Evolutionary conservation across 1,140 invertebrate genomes (phyloP), one percentile per base, ranked within the genome.

Genomic region (Brachionus manjavacas): DNA sequence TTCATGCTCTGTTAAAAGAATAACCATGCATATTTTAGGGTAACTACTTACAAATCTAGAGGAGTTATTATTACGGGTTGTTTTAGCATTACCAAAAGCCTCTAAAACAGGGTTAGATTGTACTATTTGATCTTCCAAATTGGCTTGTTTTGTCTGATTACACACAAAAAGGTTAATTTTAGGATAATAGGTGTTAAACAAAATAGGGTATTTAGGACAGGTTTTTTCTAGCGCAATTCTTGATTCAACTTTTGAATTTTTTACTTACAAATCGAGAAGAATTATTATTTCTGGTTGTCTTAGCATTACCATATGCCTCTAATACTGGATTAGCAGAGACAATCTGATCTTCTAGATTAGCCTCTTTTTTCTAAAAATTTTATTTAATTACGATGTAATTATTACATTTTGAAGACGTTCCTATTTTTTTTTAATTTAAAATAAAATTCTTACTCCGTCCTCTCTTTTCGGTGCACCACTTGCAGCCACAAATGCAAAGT

Each of bases 81-180:
- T 99, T 93, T 99, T 99, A 90, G 96, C 96, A 92, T 98, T 99
- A 95, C 96, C 96, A 90, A 98, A 99, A 87, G 96, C 96, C 92
- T 99, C 96, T 92, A 99, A 94, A 88, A 99, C 96, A 88, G 96
- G 96, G 91, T 99, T 99, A 91, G 96, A 97, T 91, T 98, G 96
- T 87, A 99, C 95, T 91, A 98, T 95, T 91, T 98, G 96, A 92
- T 98, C 96, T 92, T 98, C 96, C 20, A 90, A 86, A 35, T 84
- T 84, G 72, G 86, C 86, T 84, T 79, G 78, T 31, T 52, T 81
- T 49, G 79, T 64, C 43, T 76, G n/a, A 76, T 76, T 20, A 76
- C 43, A 76, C 39, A 49, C 72, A 49, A 76, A 49, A 49, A 20
- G 70, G 39, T 74, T n/a, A 70, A 31, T 70, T 35, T 31, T 35